These are phyloP conservation scores for Trachymyrmex cornetzi DNA, from an alignment of 1,140 invertebrate genomes.

Conservation along the genomic window DNA sequence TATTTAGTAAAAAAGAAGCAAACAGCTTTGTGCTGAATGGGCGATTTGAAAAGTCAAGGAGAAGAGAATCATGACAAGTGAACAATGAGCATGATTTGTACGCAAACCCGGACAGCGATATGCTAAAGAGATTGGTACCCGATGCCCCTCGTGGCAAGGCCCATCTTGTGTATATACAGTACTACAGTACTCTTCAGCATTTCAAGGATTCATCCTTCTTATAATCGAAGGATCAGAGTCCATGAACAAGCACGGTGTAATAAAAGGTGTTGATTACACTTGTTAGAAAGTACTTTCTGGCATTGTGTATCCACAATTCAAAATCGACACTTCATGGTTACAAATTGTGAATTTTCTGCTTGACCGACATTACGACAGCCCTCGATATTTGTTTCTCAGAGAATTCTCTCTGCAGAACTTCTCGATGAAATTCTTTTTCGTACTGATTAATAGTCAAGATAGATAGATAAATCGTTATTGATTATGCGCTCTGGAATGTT, in stretches of 20 bases:
- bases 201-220: constrained; percentile 17
- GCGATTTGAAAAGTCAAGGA: constrained; percentile 48
- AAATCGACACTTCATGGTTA: constrained; percentile 41
- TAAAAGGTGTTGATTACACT: constrained; percentile 36
- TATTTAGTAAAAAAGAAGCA: background rate
- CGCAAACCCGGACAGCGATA: constrained; percentile 15
- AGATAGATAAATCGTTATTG: background rate
- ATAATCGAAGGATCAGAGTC: background rate
- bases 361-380: background rate
- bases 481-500: too few relatives aligned
- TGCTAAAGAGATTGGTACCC: constrained; percentile 51
- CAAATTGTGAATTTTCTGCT: background rate
- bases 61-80: constrained; percentile 36
- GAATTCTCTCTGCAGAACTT: background rate
- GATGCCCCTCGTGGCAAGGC: constrained; percentile 29
- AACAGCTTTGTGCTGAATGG: background rate
- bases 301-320: constrained; percentile 14
- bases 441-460: background rate
- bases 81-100: constrained; percentile 51
- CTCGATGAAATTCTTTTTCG: background rate
- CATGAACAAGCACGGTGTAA: constrained; percentile 22
- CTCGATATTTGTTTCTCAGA: background rate
- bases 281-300: constrained; percentile 26
- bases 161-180: background rate
- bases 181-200: background rate